Evolutionary conservation across 2,113 vertebrate species (phyloP), one percentile per base, ranked within the genome.

Genomic region (Mirza zaza): DNA sequence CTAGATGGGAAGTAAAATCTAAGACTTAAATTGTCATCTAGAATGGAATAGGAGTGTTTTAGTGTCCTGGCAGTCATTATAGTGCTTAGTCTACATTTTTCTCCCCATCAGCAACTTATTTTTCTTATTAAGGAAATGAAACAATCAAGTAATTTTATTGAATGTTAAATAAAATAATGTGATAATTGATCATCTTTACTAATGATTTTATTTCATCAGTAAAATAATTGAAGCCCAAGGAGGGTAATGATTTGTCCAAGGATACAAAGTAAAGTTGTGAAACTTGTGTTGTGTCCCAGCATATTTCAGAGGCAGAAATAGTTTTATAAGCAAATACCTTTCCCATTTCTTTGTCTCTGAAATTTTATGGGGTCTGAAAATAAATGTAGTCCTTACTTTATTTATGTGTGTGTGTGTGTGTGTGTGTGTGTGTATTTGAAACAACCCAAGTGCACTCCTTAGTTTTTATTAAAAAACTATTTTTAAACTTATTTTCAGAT

Each of bases 121-220:
- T 4, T 36, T 29, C 34, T 76, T 76, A 13, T 39, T 70, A 76
- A 88, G 21, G 11, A 39, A 65, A 88, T 55, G 1, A 71, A 48
- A 73, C 8, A 61, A 42, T 87, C 57, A 71, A 48, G 8, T 79
- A 77, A 39, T 48, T 83, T 57, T 45, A 84, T 34, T 77, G 25
- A 92, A 70, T 63, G 52, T 65, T 83, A 77, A 61, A 83, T 87
- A 75, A 93, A 25, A 50, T 45, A 73, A 55, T 34, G 14, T 79
- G 21, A 52, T 65, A 5, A 6, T n/a, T 77, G n/a, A 71, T 57
- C 10, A 42, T 59, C 7, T 80, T 80, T 8, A 65, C 84, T 36
- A 55, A 15, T 71, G 15, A 79, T 48, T 87, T 83, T 63, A 70
- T 71, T 90, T 73, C 45, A 71, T 57, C 20, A 68, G 0, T 84